These are phyloP conservation scores for Ectobius pallidus DNA, from an alignment of 2,888 invertebrate genomes.

Conservation along the genomic window DNA sequence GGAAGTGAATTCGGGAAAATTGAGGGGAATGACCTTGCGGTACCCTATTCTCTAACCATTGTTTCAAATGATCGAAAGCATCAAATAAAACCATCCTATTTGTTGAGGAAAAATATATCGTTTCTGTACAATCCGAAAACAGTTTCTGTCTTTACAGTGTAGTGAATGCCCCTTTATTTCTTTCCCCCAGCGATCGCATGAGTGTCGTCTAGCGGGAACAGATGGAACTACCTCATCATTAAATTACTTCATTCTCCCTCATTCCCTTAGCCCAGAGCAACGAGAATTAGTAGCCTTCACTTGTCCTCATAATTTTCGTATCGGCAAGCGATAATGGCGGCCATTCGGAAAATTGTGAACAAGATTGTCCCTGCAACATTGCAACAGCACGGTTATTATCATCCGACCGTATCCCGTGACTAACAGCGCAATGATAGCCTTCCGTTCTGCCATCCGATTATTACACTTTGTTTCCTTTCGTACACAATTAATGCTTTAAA, in stretches of 20 bases:
- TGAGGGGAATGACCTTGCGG: too few species aligned
- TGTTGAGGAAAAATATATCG: too few species aligned
- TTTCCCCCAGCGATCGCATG: slow-evolving; percentile 7
- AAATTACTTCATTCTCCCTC: slow-evolving; percentile 26
- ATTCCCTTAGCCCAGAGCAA: background rate
- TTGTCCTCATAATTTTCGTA: slow-evolving; percentile 35
- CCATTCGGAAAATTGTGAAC: slow-evolving; percentile 30
- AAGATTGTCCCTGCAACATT: slow-evolving; percentile 7
- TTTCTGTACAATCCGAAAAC: too few species aligned
- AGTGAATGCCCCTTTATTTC: background rate
- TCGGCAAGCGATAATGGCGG: slow-evolving; percentile 30
- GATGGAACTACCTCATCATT: slow-evolving; percentile 31
- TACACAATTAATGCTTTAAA: too few species aligned
- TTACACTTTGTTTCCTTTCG: too few species aligned
- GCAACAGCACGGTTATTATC: background rate
- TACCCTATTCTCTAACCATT: too few species aligned
- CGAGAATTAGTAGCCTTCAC: slow-evolving; percentile 34
- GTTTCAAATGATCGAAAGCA: too few species aligned
- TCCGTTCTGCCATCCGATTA: background rate
- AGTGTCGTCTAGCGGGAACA: slow-evolving; percentile 29
- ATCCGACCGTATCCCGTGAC: background rate
- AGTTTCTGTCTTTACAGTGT: slow-evolving; percentile 22
- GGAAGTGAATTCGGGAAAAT: too few species aligned
- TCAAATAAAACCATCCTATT: too few species aligned
- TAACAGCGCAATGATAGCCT: background rate